A percentile compares a stretch with the other conserved stretches of the same genome.
Conservation (phyloP, 2,888 invertebrate species). For the Pomacea canaliculata region DNA sequence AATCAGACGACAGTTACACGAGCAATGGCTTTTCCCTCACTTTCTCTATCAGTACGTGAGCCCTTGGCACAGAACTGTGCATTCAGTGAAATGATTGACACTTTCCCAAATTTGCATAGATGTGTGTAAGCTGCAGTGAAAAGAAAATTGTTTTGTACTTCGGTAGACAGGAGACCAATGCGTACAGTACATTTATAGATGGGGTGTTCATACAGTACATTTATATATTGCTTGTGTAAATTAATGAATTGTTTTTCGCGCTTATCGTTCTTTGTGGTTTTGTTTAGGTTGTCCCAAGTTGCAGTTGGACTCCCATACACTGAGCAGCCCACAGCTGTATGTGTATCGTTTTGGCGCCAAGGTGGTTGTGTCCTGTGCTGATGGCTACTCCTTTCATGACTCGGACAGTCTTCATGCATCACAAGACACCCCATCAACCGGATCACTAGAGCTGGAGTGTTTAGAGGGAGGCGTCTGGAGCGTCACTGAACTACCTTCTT, state of each 20-base stretch:
- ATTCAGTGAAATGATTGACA: too few species aligned
- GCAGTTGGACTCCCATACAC: conserved; percentile 33
- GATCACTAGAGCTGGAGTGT: conserved; percentile 34
- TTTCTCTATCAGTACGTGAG: conserved; percentile 11
- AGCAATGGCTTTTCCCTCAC: conserved; percentile 7
- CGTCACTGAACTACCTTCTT: conserved; percentile 33
- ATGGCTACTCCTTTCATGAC: conserved; percentile 41
- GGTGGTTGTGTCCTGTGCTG: conserved; percentile 42
- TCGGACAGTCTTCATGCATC: not conserved
- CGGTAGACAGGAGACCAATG: too few species aligned
- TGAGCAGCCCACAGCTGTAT: conserved; percentile 15
- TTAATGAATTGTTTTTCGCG: too few species aligned
- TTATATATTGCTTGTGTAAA: too few species aligned
- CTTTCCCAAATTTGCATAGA: too few species aligned
- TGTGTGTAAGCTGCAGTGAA: too few species aligned
- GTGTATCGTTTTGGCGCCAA: conserved; percentile 36
- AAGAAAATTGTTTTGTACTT: too few species aligned
- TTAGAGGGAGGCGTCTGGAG: conserved; percentile 49
- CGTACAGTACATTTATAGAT: too few species aligned
- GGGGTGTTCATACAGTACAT: too few species aligned
- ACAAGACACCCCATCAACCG: not conserved
- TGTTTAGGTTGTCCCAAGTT: conserved; percentile 49
- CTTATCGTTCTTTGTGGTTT: not conserved
- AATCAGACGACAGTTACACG: conserved; percentile 7
- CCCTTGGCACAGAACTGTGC: too few species aligned